Base-by-base conservation (phyloP, 2,113 vertebrate genomes). In the Agelaius tricolor region DNA sequence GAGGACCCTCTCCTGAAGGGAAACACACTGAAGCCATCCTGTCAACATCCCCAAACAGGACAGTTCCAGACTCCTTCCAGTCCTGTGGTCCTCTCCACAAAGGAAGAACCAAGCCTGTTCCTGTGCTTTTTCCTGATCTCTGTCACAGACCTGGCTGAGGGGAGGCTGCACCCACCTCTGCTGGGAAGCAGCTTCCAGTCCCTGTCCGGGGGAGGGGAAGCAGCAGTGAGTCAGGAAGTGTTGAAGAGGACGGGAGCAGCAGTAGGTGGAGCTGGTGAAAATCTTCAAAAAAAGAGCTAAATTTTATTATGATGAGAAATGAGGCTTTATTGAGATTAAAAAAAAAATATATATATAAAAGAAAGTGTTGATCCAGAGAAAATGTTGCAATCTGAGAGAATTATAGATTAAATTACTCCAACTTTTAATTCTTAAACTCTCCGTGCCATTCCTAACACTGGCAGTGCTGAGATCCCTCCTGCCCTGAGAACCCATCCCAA, bases 251-350 rank as follows among this genome's bases (percentile, higher is more conserved):
- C 1, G 82, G 55, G 39, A 84, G 90, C 84, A 87, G 69, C 74
- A 93, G 93, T 75, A 75, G 85, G 78, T 87, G 93, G 90, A 94
- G 78, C 43, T 84, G 74, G 26, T 78, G 47, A 84, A 93, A 93
- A 59, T 63, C n/a, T 82, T 71, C 39, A 54, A 84, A 84, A 47
- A 77, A 41, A 62, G 85, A 66, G 10, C n/a, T 89, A 54, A 11
- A n/a, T 59, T 89, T 74, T 81, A 51, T 81, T 71, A 57, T 91
- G 35, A 49, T 37, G 66, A 89, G 47, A 84, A 84, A 89, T 37
- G 28, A 74, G 22, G 13, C 4, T 81, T 81, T 91, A 74, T 16
- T 71, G 57, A 62, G 59, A 81, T 82, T n/a, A 1, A 7, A 59
- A 59, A 35, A 58, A 24, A 35, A 17, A 47, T 37, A 37, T 37